phyloP scores from a whole-genome alignment of 1,140 invertebrate genomes.

The Drosophila seguyi region DNA sequence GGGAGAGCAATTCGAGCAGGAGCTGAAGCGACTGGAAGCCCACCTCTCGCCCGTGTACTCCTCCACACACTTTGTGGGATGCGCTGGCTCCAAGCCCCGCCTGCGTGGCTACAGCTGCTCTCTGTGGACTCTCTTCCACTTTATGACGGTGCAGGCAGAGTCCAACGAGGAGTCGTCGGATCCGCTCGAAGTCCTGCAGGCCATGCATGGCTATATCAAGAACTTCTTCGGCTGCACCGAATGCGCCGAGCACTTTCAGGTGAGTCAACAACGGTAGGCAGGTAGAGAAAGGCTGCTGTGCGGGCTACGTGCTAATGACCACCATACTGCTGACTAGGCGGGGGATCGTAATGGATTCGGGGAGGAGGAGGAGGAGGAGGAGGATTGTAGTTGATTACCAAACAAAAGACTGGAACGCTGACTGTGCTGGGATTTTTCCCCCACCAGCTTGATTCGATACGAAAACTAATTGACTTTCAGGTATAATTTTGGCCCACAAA shows the following conservation, averaged over 20 bases:
- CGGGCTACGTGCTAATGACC: slow-evolving; percentile 42
- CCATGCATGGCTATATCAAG: slow-evolving; percentile 95
- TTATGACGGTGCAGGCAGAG: slow-evolving; percentile 93
- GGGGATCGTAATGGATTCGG: slow-evolving; percentile 1
- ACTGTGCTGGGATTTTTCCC: slow-evolving; percentile 29
- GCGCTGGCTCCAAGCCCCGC: slow-evolving; percentile 87
- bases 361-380: slow-evolving; percentile 3
- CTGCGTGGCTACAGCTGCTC: slow-evolving; percentile 97
- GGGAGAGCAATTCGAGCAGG: slow-evolving; percentile 70
- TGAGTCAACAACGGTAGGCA: slow-evolving; percentile 84
- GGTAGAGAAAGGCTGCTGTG: not conserved
- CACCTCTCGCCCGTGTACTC: slow-evolving; percentile 62
- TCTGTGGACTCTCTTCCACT: slow-evolving; percentile 98
- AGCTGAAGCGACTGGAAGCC: slow-evolving; percentile 57
- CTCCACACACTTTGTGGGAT: slow-evolving; percentile 87
- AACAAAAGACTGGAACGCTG: slow-evolving; percentile 32
- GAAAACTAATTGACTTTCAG: slow-evolving; percentile 23
- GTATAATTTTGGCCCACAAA: not conserved
- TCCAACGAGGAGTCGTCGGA: slow-evolving; percentile 85
- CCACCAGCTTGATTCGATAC: slow-evolving; percentile 14
- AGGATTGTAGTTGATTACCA: slow-evolving; percentile 33
- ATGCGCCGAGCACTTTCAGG: slow-evolving; percentile 94
- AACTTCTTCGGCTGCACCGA: slow-evolving; percentile 97
- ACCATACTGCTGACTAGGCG: slow-evolving; percentile 42
- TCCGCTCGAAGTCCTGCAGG: slow-evolving; percentile 89